phyloP scores from a whole-genome alignment of 2,888 invertebrate species.

The Drosophila kokeensis region DNA sequence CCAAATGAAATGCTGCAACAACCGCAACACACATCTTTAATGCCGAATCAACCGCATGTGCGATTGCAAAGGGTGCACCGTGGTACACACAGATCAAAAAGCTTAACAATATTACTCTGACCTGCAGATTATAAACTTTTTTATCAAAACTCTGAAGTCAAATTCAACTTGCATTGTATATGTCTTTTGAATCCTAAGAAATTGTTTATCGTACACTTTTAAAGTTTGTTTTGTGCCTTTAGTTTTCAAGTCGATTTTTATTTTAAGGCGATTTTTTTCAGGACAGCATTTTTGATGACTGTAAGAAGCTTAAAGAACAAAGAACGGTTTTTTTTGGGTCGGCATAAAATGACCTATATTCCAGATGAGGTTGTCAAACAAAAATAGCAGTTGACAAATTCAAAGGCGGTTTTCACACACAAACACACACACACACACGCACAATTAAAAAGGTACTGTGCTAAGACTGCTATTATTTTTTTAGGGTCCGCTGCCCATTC shows the following conservation, averaged over 20 bases:
- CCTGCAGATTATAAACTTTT: neutral
- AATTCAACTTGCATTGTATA: neutral
- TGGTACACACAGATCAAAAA: slow-evolving; percentile 9
- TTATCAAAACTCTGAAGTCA: neutral
- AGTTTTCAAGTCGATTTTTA: neutral
- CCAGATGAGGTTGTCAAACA: neutral
- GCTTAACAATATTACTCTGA: too few species aligned
- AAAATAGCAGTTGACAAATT: neutral
- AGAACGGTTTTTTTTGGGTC: neutral
- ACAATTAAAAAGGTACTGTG: neutral
- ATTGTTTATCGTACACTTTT: neutral
- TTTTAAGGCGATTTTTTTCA: neutral
- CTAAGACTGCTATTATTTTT: neutral
- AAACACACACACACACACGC: neutral
- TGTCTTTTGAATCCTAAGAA: neutral
- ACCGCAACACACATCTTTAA: slow-evolving; percentile 77
- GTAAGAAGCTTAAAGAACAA: neutral
- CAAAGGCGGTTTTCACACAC: neutral
- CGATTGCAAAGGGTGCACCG: slow-evolving; percentile 48
- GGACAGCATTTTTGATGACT: neutral
- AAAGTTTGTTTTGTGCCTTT: neutral
- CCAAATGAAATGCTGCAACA: slow-evolving; percentile 37
- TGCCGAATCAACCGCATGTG: slow-evolving; percentile 68
- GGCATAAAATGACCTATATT: neutral
- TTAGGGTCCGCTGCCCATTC: neutral